Base-by-base conservation (phyloP, 2,113 vertebrate species). In the Electrona antarctica region DNA sequence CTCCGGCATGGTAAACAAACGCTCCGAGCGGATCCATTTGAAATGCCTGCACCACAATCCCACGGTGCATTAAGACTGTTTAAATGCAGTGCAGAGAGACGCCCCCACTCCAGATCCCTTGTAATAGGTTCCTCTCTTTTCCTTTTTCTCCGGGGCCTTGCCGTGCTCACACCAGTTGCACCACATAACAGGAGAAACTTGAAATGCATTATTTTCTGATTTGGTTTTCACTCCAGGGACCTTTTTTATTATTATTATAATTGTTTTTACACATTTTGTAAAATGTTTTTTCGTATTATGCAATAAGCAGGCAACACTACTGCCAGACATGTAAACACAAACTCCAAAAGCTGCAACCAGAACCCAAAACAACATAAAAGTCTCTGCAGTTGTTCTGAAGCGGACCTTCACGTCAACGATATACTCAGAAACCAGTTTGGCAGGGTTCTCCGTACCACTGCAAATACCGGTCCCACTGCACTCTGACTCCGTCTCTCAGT, bases 1-100 rank as follows among this genome's bases (percentile, higher is more conserved):
- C 64, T 72, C 64, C 65, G 52, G 60, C 76, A 73, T 74, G 68
- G 85, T 77, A 88, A 86, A 89, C 86, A 91, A 91, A 85, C 78
- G 64, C 74, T 78, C 82, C 85, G 73, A 81, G 79, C 64, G 33
- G 67, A 83, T 86, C 83, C 79, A 84, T 80, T 88, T 85, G 73
- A 87, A 88, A 80, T 75, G 69, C 80, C 85, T 83, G 65, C 4
- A 13, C 79, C 68, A 71, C 81, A 89, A 82, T 89, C 78, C 81
- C 86, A 83, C 8, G 86, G 82, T 75, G 81, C 69, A 84, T 80
- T 88, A 87, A 54, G 56, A 67, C 64, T 73, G 78, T 82, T 87
- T 72, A 78, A 88, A 83, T 70, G 77, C 66, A 70, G 67, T 6
- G 65, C 77, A 83, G 14, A 1, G 54, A 62, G 60, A 78, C 71